Evolutionary conservation across 2,113 vertebrate genomes (phyloP), one percentile per base, ranked within the genome.

Genomic region (Aphelocoma coerulescens): DNA sequence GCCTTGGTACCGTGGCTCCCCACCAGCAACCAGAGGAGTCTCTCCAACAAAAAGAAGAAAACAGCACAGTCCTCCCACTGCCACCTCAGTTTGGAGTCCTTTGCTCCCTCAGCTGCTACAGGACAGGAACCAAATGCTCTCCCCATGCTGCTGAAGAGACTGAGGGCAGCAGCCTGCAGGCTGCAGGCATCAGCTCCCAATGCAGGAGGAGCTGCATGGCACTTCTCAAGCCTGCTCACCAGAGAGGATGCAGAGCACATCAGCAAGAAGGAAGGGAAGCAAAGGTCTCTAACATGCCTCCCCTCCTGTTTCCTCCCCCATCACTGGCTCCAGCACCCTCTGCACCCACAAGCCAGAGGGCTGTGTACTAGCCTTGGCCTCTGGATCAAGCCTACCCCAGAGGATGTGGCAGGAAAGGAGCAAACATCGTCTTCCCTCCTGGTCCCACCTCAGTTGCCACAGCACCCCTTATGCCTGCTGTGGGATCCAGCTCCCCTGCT

Each of bases 21-120:
- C 55, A 30, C 11, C 43, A 74, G 82, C 59, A 30, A 28, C 10
- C 2, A 1, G 16, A 84, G 24, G 23, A 74, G 12, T 41, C 8
- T 61, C 19, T 72, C 48, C 77, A 72, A n/a, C 16, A 39, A 48
- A 39, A 22, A 43, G 32, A 66, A 26, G 68, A 11, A 49, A 55
- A 63, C 48, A 48, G 16, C 17, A 24, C 32, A 74, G 24, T 69
- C 13, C 22, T 35, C 32, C 19, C 17, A 33, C 27, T 32, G 63
- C 48, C 75, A 48, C 59, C 59, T 86, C 58, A 26, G 16, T 33
- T 28, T 51, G 46, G 33, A 62, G 62, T 74, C 67, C 48, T 73
- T 22, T 55, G 48, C 46, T 93, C 32, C 11, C 30, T 37, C 0
- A 0, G 63, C 6, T 1, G 59, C 52, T n/a, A 35, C 14, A n/a